Conservation (phyloP, 2,113 vertebrate species). For the Stegastes partitus region DNA sequence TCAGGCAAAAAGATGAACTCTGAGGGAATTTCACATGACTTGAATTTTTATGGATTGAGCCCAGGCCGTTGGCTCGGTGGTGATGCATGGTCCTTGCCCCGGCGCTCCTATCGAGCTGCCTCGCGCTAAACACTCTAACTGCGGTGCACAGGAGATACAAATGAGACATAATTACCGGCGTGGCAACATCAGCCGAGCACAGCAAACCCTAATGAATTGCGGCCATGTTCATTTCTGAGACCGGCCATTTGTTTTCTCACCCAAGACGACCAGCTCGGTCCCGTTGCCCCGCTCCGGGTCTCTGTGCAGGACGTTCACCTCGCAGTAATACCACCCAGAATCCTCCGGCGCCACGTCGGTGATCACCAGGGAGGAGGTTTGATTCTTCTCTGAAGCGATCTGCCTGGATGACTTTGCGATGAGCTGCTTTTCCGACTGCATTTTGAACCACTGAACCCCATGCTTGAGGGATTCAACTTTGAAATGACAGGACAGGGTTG, state of each 20-base stretch:
- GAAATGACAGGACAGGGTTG: conserved; percentile 72
- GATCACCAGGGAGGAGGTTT: conserved; percentile 70
- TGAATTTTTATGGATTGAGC: conserved; percentile 68
- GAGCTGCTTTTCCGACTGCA: conserved; percentile 40
- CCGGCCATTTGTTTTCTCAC: conserved; percentile 64
- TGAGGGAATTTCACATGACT: conserved; percentile 69
- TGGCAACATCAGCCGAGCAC: conserved; percentile 16
- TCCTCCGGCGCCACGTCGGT: conserved; percentile 65
- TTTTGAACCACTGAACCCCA: conserved; percentile 72
- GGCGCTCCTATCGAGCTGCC: conserved; percentile 14
- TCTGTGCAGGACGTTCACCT: conserved; percentile 66
- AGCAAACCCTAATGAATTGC: conserved; percentile 21
- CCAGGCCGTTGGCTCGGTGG: conserved; percentile 16
- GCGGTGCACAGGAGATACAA: conserved; percentile 46
- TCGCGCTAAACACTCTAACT: conserved; percentile 20
- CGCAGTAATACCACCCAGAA: conserved; percentile 75
- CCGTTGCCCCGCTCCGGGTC: conserved; percentile 60
- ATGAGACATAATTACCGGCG: conserved; percentile 61
- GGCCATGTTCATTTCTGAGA: conserved; percentile 44
- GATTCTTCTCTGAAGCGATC: conserved; percentile 45
- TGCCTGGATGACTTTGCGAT: conserved; percentile 54
- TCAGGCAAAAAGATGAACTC: conserved; percentile 79
- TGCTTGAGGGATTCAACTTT: conserved; percentile 62
- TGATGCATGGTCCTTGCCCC: conserved; percentile 31
- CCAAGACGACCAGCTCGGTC: conserved; percentile 66